Evolutionary conservation across 2,113 vertebrate genomes (phyloP).

Genomic region (Tyto alba): DNA sequence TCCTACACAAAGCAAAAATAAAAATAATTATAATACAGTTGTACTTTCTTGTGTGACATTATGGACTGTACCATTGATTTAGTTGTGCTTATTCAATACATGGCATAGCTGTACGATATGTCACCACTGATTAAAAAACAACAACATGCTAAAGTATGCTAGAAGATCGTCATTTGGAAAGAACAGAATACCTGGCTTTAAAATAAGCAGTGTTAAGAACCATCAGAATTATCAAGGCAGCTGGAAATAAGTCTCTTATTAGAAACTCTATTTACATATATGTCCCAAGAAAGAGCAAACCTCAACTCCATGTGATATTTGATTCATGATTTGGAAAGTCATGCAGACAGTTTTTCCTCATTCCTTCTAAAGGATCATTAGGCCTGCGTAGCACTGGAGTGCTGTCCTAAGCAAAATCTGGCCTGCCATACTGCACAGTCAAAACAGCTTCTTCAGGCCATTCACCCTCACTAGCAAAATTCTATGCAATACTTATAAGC

Average conservation of each 20-base stretch:
- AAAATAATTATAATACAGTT: background rate
- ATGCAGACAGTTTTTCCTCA: rapidly evolving
- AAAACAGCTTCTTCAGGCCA: background rate
- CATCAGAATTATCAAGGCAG: background rate
- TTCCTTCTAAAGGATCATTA: background rate
- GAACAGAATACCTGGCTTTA: background rate
- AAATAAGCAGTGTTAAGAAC: background rate
- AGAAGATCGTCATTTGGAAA: background rate
- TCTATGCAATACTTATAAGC: background rate
- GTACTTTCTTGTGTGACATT: background rate
- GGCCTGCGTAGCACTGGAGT: background rate
- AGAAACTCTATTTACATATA: background rate
- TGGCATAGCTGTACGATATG: background rate
- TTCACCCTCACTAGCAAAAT: background rate
- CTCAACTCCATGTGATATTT: rapidly evolving
- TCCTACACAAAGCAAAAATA: conserved; percentile 74
- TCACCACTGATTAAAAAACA: background rate
- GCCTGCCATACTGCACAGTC: background rate
- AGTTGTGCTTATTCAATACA: background rate
- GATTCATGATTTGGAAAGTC: background rate
- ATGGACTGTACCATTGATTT: background rate
- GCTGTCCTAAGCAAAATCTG: background rate
- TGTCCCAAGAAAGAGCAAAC: background rate
- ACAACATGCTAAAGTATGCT: background rate
- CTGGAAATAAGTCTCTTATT: background rate